A percentile compares a stretch with the other conserved stretches of the same genome.
Conservation (phyloP, 2,113 vertebrate genomes). For the western clawed frog (Xenopus tropicalis) region UCB_Xtro_10.0 CM004445.2:106972501-106973000, state of each 20-base stretch:
- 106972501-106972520: background rate
- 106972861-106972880: slow-evolving; percentile 6
- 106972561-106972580: background rate
- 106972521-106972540: background rate
- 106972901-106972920: background rate
- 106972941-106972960: background rate
- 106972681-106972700: background rate
- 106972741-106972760: slow-evolving; percentile 22
- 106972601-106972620: slow-evolving; percentile 3
- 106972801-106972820: slow-evolving; percentile 20
- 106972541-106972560: background rate
- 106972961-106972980: background rate
- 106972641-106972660: slow-evolving; percentile 5
- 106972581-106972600: background rate
- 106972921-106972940: slow-evolving; percentile 20
- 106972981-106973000: no score
- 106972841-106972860: slow-evolving; percentile 5
- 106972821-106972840: slow-evolving; percentile 39
- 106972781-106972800: slow-evolving; percentile 5
- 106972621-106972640: background rate
- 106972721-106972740: slow-evolving; percentile 14
- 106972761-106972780: slow-evolving; percentile 31
- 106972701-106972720: slow-evolving; percentile 27
- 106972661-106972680: background rate
- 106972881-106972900: background rate